Percentiles rank a stretch among this genome's conserved stretches.
These are phyloP conservation scores for Allolobophora icterica DNA, from an alignment of 2,888 invertebrate genomes.

Conservation along the genomic window DNA sequence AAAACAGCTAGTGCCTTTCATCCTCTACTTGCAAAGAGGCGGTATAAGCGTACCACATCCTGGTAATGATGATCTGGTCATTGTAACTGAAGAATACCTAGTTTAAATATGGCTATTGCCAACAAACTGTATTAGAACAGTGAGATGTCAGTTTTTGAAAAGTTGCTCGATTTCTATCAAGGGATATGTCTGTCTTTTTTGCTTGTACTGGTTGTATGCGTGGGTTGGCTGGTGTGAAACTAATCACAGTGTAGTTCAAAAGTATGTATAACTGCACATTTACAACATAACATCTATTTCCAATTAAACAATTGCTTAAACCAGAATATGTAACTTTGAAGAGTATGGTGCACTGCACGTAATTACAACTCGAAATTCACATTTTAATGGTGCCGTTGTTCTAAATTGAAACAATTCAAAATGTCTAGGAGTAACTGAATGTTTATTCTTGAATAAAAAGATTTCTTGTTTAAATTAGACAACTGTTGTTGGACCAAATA, in stretches of 20 bases:
- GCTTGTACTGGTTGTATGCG: neutral
- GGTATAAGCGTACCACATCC: too few species aligned
- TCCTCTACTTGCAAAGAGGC: neutral
- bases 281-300: neutral
- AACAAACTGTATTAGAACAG: too few species aligned
- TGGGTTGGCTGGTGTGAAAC: too few species aligned
- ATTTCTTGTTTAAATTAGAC: neutral
- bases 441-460: conserved; percentile 2
- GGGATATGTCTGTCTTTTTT: neutral
- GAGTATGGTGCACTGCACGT: neutral
- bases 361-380: neutral
- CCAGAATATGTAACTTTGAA: neutral
- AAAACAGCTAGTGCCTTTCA: neutral
- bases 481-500: neutral
- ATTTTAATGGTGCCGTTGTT: neutral
- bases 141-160: too few species aligned
- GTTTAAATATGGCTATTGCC: neutral
- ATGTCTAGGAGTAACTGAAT: neutral
- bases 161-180: neutral
- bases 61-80: too few species aligned
- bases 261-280: neutral
- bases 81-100: neutral
- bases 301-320: neutral
- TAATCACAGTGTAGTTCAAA: too few species aligned
- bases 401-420: neutral